Conservation (phyloP, 2,888 invertebrate genomes). For the Agrochola lota region DNA sequence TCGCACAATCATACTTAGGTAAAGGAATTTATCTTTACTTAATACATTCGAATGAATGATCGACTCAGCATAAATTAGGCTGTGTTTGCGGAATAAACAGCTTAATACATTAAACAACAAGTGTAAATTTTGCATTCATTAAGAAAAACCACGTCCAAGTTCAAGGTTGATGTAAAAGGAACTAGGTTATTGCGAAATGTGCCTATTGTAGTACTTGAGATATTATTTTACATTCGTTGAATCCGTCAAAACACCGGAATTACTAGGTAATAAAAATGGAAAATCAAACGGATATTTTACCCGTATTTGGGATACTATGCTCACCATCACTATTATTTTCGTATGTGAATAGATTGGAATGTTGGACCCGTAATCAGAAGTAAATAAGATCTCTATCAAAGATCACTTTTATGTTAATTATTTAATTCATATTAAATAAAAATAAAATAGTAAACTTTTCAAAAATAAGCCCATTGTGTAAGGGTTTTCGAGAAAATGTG, state of each 20-base stretch:
- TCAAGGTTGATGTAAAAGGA: conserved; percentile 39
- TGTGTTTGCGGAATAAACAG: conserved; percentile 54
- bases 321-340: not conserved
- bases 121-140: conserved; percentile 45
- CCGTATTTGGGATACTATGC: no score
- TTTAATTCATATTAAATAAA: no score
- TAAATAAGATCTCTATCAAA: not conserved
- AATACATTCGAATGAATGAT: conserved; percentile 39
- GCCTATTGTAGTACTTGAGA: not conserved
- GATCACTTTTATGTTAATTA: not conserved
- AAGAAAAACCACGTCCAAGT: conserved; percentile 35
- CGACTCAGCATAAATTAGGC: conserved; percentile 50
- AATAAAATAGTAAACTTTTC: not conserved
- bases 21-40: conserved; percentile 48
- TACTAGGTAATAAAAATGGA: not conserved
- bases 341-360: not conserved
- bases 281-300: not conserved
- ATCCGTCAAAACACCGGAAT: not conserved
- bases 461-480: not conserved
- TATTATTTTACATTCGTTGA: not conserved
- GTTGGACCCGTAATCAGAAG: not conserved
- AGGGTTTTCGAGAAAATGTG: no score
- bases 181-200: conserved; percentile 13
- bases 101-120: conserved; percentile 38
- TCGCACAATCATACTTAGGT: conserved; percentile 9